Evolutionary conservation across 2,888 invertebrate species (phyloP).

Genomic region (Odontomyia ornata): DNA sequence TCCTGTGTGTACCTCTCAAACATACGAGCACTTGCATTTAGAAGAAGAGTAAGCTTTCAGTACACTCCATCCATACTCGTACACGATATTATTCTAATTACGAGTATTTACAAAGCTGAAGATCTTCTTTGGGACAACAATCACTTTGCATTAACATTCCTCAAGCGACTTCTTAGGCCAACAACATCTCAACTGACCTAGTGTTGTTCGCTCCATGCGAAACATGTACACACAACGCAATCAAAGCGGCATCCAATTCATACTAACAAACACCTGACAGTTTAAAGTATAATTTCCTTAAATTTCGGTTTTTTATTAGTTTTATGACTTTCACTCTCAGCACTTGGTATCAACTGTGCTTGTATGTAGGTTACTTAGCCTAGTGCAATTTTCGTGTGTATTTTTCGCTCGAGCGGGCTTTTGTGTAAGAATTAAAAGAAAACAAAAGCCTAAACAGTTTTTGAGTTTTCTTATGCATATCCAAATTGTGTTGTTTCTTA

Average conservation of each 20-base stretch:
- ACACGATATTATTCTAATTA: too few relatives aligned
- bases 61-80: too few relatives aligned
- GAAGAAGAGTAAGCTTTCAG: too few relatives aligned
- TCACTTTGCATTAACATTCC: conserved; percentile 1
- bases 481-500: background rate
- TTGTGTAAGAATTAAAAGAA: background rate
- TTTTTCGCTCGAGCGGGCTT: background rate
- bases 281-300: background rate
- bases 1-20: too few relatives aligned
- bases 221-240: background rate
- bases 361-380: background rate
- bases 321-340: background rate
- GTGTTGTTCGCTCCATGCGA: background rate
- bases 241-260: background rate
- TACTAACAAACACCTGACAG: background rate
- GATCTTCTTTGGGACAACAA: background rate
- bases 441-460: background rate
- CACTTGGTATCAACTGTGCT: background rate
- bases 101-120: too few relatives aligned
- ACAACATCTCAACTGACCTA: background rate
- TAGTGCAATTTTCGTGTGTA: background rate
- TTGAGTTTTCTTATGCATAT: background rate
- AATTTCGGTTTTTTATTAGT: background rate
- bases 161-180: background rate
- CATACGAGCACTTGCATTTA: too few relatives aligned